Conservation (phyloP, 2,113 vertebrate species). For the Mola mola region DNA sequence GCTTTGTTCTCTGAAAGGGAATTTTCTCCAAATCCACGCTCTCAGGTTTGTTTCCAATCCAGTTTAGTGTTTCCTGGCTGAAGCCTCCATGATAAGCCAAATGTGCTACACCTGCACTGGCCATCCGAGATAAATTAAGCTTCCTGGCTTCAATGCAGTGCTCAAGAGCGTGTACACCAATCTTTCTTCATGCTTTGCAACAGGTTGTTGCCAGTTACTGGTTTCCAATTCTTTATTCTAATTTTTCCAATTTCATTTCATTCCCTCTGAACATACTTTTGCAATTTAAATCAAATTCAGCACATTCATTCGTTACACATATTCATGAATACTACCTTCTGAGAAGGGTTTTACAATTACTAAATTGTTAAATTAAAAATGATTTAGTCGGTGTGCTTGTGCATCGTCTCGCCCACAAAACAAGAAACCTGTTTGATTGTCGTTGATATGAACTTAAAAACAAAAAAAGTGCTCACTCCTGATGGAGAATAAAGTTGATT, state of each 20-base stretch:
- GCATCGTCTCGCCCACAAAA: slow-evolving; percentile 31
- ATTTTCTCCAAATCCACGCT: slow-evolving; percentile 28
- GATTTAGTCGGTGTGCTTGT: slow-evolving; percentile 39
- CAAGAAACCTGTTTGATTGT: slow-evolving; percentile 63
- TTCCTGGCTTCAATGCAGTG: slow-evolving; percentile 24
- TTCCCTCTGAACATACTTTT: background rate
- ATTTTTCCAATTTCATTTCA: slow-evolving; percentile 8
- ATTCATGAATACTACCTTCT: slow-evolving; percentile 22
- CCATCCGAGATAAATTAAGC: slow-evolving; percentile 48
- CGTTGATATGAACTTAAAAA: slow-evolving; percentile 36
- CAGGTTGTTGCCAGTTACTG: slow-evolving; percentile 7
- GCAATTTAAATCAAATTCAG: slow-evolving; percentile 45
- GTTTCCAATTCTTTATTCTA: slow-evolving; percentile 15
- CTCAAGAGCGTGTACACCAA: slow-evolving; percentile 27
- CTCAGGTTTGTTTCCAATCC: slow-evolving; percentile 28
- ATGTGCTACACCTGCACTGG: slow-evolving; percentile 49
- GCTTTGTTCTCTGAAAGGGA: slow-evolving; percentile 25
- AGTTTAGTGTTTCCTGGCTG: slow-evolving; percentile 26
- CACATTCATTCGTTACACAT: slow-evolving; percentile 21
- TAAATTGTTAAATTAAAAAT: slow-evolving; percentile 39
- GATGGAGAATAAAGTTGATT: slow-evolving; percentile 24
- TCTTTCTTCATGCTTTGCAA: slow-evolving; percentile 3
- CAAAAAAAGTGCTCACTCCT: slow-evolving; percentile 19
- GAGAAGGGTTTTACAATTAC: slow-evolving; percentile 27
- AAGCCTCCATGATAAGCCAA: slow-evolving; percentile 29